Conservation (phyloP, 2,113 vertebrate genomes). For the Oncorhynchus nerka region DNA sequence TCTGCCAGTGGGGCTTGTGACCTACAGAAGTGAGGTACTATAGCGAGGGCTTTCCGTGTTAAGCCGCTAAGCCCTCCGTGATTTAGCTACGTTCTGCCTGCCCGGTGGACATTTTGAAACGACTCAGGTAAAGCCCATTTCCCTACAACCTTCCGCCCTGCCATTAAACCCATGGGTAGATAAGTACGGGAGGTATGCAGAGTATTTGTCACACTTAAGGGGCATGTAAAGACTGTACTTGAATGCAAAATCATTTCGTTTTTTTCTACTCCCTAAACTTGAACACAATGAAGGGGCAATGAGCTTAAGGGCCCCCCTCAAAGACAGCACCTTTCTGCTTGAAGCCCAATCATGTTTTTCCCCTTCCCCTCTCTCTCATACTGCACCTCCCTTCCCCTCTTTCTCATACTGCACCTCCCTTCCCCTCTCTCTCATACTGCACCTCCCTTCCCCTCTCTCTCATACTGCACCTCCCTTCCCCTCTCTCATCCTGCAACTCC, state of each 20-base stretch:
- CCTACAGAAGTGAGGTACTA: not conserved
- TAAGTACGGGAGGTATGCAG: conserved; percentile 38
- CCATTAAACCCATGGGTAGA: conserved; percentile 38
- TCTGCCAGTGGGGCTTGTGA: conserved; percentile 1
- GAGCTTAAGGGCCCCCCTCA: not conserved
- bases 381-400: too few relatives aligned
- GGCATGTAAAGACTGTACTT: conserved; percentile 38
- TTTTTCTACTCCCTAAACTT: not conserved
- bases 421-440: too few relatives aligned
- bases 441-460: too few relatives aligned
- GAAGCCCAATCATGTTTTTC: too few relatives aligned
- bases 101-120: conserved; percentile 7
- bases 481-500: too few relatives aligned
- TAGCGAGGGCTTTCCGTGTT: conserved; percentile 1
- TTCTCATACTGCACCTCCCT: too few relatives aligned
- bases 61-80: conserved; percentile 22
- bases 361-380: too few relatives aligned
- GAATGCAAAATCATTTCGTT: not conserved
- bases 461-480: too few relatives aligned
- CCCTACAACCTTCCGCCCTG: conserved; percentile 4
- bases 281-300: not conserved
- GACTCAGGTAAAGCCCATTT: conserved; percentile 22
- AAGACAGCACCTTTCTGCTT: not conserved
- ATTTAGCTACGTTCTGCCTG: conserved; percentile 28
- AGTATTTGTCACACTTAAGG: conserved; percentile 46